phyloP scores from a whole-genome alignment of 2,113 vertebrate genomes.

The Thomomys bottae region DNA sequence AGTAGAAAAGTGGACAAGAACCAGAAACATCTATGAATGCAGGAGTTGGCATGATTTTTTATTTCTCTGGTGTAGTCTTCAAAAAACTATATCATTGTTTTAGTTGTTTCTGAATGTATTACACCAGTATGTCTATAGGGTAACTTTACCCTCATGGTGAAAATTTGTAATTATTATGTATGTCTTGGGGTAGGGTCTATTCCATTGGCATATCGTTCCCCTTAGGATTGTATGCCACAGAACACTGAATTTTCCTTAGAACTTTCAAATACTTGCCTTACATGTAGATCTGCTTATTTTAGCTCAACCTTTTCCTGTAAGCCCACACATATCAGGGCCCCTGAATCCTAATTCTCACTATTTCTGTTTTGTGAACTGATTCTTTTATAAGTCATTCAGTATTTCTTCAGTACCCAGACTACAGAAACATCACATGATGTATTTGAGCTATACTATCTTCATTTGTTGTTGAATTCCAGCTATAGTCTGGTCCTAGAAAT shows the following conservation, averaged over 20 bases:
- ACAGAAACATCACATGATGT: not conserved
- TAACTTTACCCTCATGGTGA: conserved; percentile 1
- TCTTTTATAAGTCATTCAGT: not conserved
- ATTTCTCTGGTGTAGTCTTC: not conserved
- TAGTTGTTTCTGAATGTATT: not conserved
- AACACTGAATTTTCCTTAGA: not conserved
- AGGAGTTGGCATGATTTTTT: not conserved
- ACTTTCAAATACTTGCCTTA: not conserved
- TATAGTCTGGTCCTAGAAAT: not conserved
- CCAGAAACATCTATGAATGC: not conserved
- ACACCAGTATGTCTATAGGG: not conserved
- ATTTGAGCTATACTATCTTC: not conserved
- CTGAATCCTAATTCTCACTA: not conserved
- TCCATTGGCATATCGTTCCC: not conserved
- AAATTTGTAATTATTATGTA: not conserved
- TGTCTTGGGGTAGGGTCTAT: not conserved
- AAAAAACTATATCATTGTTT: too few species aligned
- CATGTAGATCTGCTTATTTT: not conserved
- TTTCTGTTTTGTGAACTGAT: not conserved
- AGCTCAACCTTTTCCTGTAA: not conserved
- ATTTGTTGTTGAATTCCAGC: conserved; percentile 18
- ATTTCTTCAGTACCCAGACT: not conserved
- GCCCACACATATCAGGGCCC: not conserved
- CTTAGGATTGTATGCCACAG: not conserved
- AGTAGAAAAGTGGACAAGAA: too few species aligned